Percentiles rank a stretch among this genome's conserved stretches.
Conservation (phyloP, 2,113 vertebrate genomes). For the Bos indicus region DNA sequence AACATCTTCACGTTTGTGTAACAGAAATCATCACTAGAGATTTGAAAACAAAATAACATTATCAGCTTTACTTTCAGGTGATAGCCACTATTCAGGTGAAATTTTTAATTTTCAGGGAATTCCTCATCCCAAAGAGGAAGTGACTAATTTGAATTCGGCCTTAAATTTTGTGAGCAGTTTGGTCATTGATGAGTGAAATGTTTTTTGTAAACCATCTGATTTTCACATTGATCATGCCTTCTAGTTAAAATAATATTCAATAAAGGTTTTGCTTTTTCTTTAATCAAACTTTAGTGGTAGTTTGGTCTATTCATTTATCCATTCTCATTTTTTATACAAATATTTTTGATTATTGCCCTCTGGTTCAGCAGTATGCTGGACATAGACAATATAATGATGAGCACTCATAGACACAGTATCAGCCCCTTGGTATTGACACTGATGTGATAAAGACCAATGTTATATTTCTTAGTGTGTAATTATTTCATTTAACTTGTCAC, state of each 20-base stretch:
- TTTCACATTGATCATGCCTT: neutral
- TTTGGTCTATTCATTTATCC: neutral
- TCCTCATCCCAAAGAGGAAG: neutral
- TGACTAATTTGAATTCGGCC: neutral
- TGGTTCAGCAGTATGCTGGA: neutral
- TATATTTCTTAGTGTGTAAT: neutral
- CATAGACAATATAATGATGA: neutral
- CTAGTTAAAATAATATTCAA: neutral
- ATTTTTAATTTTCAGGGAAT: neutral
- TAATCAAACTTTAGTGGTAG: neutral
- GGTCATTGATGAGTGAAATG: neutral
- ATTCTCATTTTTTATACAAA: neutral
- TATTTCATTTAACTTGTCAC: neutral
- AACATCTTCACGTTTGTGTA: neutral
- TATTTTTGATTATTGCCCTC: neutral
- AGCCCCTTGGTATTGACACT: neutral
- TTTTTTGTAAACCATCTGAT: neutral
- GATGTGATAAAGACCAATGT: neutral
- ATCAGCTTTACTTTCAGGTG: neutral
- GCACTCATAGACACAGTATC: neutral
- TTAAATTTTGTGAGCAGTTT: neutral
- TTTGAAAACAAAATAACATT: neutral
- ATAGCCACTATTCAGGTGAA: neutral
- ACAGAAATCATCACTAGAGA: neutral
- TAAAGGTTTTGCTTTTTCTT: neutral